Evolutionary conservation across 2,888 invertebrate species (phyloP).

Genomic region (Synergus umbraculus): DNA sequence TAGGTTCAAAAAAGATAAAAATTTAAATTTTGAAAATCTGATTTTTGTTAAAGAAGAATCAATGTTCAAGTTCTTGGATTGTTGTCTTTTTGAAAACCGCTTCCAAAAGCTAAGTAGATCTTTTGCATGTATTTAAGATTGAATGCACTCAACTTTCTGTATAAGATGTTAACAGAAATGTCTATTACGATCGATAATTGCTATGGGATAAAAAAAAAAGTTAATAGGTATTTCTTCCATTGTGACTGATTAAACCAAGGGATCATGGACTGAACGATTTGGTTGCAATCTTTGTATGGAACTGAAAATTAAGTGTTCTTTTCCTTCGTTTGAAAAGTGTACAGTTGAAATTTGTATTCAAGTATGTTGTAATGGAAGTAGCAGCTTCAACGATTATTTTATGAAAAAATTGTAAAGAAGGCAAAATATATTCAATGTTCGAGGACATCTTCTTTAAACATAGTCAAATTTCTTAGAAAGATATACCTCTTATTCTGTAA

Average conservation of each 20-base stretch:
- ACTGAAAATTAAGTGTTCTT: constrained; percentile 6
- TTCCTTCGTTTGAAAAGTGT: constrained; percentile 19
- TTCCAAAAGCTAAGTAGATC: background rate
- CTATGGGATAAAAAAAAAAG: constrained; percentile 29
- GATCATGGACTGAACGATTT: background rate
- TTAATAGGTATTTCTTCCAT: constrained; percentile 27
- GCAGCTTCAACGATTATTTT: constrained; percentile 13
- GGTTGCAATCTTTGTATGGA: constrained; percentile 3
- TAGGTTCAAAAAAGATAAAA: background rate
- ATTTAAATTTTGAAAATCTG: background rate
- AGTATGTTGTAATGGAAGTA: constrained; percentile 22
- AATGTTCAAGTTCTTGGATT: background rate
- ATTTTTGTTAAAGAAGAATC: background rate
- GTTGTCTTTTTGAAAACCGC: background rate
- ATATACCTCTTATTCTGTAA: background rate
- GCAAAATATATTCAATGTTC: constrained; percentile 39
- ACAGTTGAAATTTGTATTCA: constrained; percentile 18
- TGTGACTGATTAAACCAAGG: background rate
- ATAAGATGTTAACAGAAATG: constrained; percentile 12
- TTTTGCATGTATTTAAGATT: constrained; percentile 4
- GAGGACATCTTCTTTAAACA: constrained; percentile 33
- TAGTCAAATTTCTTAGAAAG: background rate
- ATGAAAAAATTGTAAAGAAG: constrained; percentile 27
- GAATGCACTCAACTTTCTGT: constrained; percentile 25
- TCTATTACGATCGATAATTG: constrained; percentile 26